A percentile compares a stretch with the other conserved stretches of the same genome.
Evolutionary conservation across 1,140 invertebrate species (phyloP).

Genomic region (Olivierus martensii): DNA sequence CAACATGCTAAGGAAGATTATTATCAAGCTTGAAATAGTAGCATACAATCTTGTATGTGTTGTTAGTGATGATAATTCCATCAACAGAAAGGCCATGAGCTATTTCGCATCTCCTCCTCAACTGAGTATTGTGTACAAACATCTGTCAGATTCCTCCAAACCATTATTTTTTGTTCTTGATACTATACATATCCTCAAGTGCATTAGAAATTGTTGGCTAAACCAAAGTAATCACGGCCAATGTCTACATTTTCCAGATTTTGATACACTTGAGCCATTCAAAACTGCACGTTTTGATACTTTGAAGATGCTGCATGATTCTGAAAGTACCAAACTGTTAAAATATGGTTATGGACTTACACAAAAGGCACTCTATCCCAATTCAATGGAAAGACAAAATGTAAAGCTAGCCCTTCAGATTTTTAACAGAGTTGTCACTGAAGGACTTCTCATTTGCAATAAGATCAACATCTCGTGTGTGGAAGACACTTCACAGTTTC

Average conservation of each 20-base stretch:
- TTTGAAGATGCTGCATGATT: neutral
- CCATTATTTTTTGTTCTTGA: slow-evolving; percentile 10
- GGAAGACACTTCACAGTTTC: no score
- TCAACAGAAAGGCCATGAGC: slow-evolving; percentile 16
- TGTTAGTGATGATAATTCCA: slow-evolving; percentile 15
- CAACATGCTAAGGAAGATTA: slow-evolving; percentile 5
- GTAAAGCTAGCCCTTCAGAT: slow-evolving; percentile 14
- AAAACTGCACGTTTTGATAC: neutral
- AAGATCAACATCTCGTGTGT: slow-evolving; percentile 5
- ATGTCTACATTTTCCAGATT: neutral
- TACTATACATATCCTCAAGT: slow-evolving; percentile 6
- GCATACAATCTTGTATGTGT: no score
- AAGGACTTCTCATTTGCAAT: slow-evolving; percentile 2
- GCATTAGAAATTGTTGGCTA: slow-evolving; percentile 1
- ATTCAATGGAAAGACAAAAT: slow-evolving; percentile 17
- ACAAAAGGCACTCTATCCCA: slow-evolving; percentile 6
- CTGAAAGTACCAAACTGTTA: neutral
- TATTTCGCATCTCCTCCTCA: slow-evolving; percentile 8
- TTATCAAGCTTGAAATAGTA: slow-evolving; percentile 12
- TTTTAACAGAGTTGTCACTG: slow-evolving; percentile 10
- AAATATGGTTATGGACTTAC: slow-evolving; percentile 10
- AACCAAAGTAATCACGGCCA: slow-evolving; percentile 1
- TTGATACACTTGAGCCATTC: neutral
- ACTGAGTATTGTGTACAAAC: slow-evolving; percentile 1
- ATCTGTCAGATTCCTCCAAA: neutral